Evolutionary conservation across 2,888 invertebrate species (phyloP), one percentile per base, ranked within the genome.

Genomic region (Sesia apiformis): DNA sequence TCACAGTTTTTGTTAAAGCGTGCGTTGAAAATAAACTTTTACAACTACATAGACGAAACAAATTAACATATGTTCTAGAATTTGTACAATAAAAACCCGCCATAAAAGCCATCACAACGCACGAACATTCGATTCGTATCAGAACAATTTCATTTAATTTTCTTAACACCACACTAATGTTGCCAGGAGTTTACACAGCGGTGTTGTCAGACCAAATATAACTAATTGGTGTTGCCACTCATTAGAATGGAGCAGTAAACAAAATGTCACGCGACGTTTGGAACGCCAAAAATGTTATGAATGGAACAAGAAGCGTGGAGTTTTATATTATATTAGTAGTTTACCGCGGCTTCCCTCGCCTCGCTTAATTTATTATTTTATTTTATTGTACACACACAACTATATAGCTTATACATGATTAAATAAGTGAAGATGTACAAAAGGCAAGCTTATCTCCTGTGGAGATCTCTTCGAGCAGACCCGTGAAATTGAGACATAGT

Each of bases 61-160:
- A 46, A 46, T 46, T 46, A 46, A 46, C 46, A 8, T 23, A 46
- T 6, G 23, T 46, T 46, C 8, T n/a, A 52, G 6, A 52, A 39
- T 23, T 4, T 41, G 39, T 40, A 53, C 38, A 8, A 53, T 41
- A 53, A 40, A 40, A 43, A 38, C 49, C 23, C 49, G 49, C 7
- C 23, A 55, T 52, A 52, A 55, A 55, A 55, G 52, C 51, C 23
- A 8, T 52, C 50, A 55, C 39, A 42, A 39, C 55, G 23, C 23
- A 54, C 46, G 54, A 54, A 51, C 39, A 43, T 50, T 38, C 39
- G 50, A 50, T 50, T 4, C 50, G 60, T 72, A 75, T 76, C 76
- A 62, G 59, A 63, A 63, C 70, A 76, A 78, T 38, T 81, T 74
- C 77, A 78, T 80, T 81, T 74, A 77, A 78, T 80, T 79, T 68